Conservation (phyloP, 2,888 invertebrate genomes). For the Antitype chi region DNA sequence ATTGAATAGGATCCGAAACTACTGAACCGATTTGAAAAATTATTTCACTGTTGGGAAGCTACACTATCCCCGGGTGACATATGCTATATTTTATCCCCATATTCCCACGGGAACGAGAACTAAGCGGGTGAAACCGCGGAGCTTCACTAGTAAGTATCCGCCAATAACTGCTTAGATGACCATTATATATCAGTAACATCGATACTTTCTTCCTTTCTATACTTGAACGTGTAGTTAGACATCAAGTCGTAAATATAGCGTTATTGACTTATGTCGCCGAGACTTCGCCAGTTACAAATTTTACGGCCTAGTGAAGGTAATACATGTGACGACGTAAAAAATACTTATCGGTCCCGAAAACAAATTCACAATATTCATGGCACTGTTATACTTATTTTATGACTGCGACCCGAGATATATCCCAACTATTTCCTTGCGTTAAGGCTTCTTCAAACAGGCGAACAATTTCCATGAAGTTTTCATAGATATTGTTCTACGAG, state of each 20-base stretch:
- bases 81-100: no score
- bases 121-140: no score
- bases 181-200: slow-evolving; percentile 7
- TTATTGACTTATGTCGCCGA: slow-evolving; percentile 15
- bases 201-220: slow-evolving; percentile 15
- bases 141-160: no score
- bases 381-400: slow-evolving; percentile 19
- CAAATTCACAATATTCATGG: slow-evolving; percentile 36
- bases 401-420: background rate
- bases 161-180: background rate
- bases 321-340: slow-evolving; percentile 13
- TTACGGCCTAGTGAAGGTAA: slow-evolving; percentile 16
- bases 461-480: no score
- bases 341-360: slow-evolving; percentile 24
- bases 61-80: no score
- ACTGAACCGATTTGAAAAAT: no score
- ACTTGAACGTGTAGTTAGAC: slow-evolving; percentile 11
- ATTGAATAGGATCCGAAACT: no score
- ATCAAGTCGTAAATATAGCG: slow-evolving; percentile 15
- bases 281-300: slow-evolving; percentile 19
- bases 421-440: background rate
- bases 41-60: no score
- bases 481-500: no score
- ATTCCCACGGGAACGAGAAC: no score
- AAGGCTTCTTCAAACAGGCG: background rate